phyloP scores from a whole-genome alignment of 2,113 vertebrate species.

The Thunnus maccoyii region DNA sequence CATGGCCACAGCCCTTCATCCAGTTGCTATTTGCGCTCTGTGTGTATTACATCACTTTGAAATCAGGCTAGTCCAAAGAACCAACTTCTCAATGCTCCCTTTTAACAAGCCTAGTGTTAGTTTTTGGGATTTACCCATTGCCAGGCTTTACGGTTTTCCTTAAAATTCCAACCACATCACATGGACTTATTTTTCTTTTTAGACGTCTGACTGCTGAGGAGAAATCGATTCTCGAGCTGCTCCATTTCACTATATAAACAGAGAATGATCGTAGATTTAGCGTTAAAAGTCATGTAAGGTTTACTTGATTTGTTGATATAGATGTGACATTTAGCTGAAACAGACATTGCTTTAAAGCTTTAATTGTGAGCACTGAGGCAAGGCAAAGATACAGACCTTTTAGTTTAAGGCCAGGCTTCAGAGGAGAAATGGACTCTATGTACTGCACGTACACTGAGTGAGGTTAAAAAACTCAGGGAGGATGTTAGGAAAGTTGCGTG shows the following conservation, averaged over 20 bases:
- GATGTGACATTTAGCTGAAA: slow-evolving; percentile 71
- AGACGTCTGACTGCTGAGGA: slow-evolving; percentile 50
- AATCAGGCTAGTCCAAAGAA: slow-evolving; percentile 69
- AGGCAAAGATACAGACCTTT: slow-evolving; percentile 64
- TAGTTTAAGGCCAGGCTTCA: slow-evolving; percentile 46
- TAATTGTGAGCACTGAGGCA: slow-evolving; percentile 59
- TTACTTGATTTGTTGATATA: slow-evolving; percentile 70
- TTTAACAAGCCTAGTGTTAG: slow-evolving; percentile 75
- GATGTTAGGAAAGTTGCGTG: slow-evolving; percentile 73
- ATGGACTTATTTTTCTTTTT: slow-evolving; percentile 61
- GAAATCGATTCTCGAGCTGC: slow-evolving; percentile 71
- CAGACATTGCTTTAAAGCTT: slow-evolving; percentile 59
- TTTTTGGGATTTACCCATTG: slow-evolving; percentile 76
- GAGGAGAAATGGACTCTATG: slow-evolving; percentile 60
- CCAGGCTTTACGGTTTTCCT: slow-evolving; percentile 70
- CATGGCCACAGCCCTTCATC: slow-evolving; percentile 74
- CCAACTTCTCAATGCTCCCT: slow-evolving; percentile 65
- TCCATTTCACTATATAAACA: slow-evolving; percentile 73
- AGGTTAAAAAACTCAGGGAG: slow-evolving; percentile 55
- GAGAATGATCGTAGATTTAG: slow-evolving; percentile 53
- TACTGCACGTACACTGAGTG: slow-evolving; percentile 36
- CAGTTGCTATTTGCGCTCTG: slow-evolving; percentile 75
- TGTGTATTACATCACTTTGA: slow-evolving; percentile 82
- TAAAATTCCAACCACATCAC: slow-evolving; percentile 77
- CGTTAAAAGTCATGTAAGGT: slow-evolving; percentile 61